Conservation (phyloP, 2,797 vertebrate genomes). For the Phylloscopus collybita region DNA sequence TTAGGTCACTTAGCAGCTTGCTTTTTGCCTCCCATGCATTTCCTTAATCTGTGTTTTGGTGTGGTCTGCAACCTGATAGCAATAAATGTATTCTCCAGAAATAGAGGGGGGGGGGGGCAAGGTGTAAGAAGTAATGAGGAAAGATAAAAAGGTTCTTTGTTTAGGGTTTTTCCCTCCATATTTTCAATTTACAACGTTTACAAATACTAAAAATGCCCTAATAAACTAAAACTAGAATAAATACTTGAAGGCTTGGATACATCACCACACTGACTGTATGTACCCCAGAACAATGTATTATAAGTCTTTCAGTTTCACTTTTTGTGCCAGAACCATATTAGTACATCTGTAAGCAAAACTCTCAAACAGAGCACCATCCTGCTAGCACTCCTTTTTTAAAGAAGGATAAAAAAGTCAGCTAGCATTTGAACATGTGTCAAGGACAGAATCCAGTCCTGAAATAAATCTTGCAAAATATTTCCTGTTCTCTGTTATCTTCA, state of each 20-base stretch:
- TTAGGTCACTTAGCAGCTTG: slow-evolving; percentile 37
- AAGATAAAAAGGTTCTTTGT: background rate
- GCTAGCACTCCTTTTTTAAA: background rate
- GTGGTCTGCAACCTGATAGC: background rate
- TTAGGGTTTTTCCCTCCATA: rapidly evolving
- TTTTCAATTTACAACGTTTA: background rate
- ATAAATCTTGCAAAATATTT: background rate
- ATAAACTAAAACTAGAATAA: background rate
- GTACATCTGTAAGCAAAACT: background rate
- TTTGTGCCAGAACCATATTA: background rate
- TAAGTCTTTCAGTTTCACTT: background rate
- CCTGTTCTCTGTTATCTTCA: background rate
- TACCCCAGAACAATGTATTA: background rate
- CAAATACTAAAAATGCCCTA: background rate
- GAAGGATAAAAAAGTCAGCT: background rate
- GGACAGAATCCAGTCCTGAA: background rate
- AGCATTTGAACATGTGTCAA: rapidly evolving
- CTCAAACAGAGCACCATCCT: background rate
- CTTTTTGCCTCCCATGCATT: background rate
- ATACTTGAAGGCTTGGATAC: background rate
- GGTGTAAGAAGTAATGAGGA: background rate
- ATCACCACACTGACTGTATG: background rate
- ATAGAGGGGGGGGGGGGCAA: background rate
- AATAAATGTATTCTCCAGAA: background rate
- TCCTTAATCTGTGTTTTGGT: background rate